phyloP scores from a whole-genome alignment of 92 coral and sea anemone species.

The Virgularia gustaviana region DNA sequence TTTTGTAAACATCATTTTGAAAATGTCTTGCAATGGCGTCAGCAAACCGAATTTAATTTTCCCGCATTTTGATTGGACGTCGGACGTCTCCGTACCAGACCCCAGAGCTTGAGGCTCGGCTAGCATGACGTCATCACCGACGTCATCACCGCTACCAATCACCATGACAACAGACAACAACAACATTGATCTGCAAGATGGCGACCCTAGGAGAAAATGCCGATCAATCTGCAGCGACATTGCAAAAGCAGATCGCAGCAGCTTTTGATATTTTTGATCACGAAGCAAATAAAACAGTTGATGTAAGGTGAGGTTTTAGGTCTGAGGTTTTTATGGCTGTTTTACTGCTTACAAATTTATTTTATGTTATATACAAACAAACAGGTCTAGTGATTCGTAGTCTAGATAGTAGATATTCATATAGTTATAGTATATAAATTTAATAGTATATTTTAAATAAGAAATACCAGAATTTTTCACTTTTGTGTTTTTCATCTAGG shows the following conservation, averaged over 20 bases:
- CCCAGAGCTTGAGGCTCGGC: too few species aligned
- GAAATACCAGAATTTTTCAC: neutral
- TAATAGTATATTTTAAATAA: too few species aligned
- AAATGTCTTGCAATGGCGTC: conserved; percentile 51
- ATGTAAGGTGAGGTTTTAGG: conserved; percentile 76
- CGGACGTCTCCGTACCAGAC: neutral
- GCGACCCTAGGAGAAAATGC: conserved; percentile 74
- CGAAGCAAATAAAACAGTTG: conserved; percentile 99
- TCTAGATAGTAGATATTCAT: neutral
- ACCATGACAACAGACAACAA: conserved; percentile 9
- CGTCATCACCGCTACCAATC: too few species aligned
- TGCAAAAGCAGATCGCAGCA: conserved; percentile 82
- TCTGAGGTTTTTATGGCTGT: neutral
- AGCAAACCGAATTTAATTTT: conserved; percentile 33
- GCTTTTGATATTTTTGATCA: conserved; percentile 98
- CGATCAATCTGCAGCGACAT: conserved; percentile 81
- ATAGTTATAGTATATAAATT: too few species aligned
- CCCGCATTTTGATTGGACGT: conserved; percentile 31
- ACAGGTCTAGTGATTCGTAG: neutral
- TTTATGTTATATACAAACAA: neutral
- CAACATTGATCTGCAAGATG: conserved; percentile 67
- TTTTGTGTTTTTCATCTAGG: conserved; percentile 47
- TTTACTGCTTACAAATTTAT: neutral
- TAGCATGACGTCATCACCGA: too few species aligned
- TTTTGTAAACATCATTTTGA: neutral